phyloP scores from a whole-genome alignment of 1,140 invertebrate species.

The Globodera rostochiensis region DNA sequence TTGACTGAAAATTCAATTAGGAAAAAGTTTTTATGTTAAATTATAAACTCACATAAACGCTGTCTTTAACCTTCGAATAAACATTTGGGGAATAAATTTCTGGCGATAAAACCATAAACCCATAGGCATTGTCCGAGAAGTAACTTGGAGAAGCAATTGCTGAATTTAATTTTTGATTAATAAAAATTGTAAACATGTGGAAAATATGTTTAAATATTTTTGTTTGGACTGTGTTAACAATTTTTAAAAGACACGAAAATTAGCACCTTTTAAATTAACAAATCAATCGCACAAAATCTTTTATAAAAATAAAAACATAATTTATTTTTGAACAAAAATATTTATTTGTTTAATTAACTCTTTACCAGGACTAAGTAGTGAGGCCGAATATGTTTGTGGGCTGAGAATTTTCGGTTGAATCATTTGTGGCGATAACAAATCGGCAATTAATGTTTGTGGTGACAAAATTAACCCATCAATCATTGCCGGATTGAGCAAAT shows the following conservation, averaged over 20 bases:
- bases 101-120: background rate
- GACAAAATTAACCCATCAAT: constrained; percentile 23
- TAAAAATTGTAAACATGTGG: background rate
- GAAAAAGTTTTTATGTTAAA: background rate
- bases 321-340: background rate
- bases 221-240: no score
- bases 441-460: constrained; percentile 25
- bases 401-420: constrained; percentile 28
- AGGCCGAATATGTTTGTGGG: constrained; percentile 28
- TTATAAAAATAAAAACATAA: no score
- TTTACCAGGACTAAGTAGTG: constrained; percentile 33
- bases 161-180: background rate
- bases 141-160: constrained; percentile 29
- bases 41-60: background rate
- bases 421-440: constrained; percentile 22
- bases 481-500: constrained; percentile 24
- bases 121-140: constrained; percentile 16
- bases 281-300: no score
- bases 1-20: no score
- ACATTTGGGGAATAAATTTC: background rate
- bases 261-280: no score
- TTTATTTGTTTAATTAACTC: background rate
- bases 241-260: no score
- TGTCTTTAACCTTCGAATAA: background rate
- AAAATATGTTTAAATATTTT: background rate